A percentile compares a stretch with the other conserved stretches of the same genome.
Evolutionary conservation across 2,797 vertebrate genomes (phyloP).

Genomic region (Myotis pilosus): DNA sequence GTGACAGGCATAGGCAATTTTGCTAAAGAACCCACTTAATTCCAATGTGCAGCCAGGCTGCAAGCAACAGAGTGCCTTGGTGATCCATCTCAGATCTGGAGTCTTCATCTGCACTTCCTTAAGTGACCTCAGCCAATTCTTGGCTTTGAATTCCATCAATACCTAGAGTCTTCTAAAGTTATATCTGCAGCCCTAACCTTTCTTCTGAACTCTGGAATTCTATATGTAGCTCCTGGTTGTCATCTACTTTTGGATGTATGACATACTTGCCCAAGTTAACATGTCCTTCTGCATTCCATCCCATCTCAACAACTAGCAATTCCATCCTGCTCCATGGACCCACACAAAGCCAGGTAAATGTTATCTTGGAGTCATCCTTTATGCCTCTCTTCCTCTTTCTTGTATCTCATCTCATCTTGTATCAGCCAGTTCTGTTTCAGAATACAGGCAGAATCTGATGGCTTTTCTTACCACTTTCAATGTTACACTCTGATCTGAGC

Average conservation of each 20-base stretch:
- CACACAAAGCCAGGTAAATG: not conserved
- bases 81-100: not conserved
- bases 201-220: not conserved
- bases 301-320: not conserved
- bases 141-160: not conserved
- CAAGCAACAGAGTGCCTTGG: fast-evolving
- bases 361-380: not conserved
- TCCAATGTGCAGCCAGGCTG: no score
- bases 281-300: not conserved
- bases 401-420: not conserved
- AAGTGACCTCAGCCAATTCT: not conserved
- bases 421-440: not conserved
- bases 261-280: not conserved
- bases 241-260: not conserved
- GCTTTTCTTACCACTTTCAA: not conserved
- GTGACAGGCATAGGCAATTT: not conserved
- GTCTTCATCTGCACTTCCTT: not conserved
- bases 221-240: not conserved
- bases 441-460: not conserved
- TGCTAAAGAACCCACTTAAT: not conserved
- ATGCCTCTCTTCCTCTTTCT: not conserved
- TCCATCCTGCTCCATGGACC: not conserved
- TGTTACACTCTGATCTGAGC: not conserved
- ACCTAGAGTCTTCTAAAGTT: not conserved
- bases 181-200: not conserved